Evolutionary conservation across 2,888 invertebrate species (phyloP).

Genomic region (Baccha elongata): DNA sequence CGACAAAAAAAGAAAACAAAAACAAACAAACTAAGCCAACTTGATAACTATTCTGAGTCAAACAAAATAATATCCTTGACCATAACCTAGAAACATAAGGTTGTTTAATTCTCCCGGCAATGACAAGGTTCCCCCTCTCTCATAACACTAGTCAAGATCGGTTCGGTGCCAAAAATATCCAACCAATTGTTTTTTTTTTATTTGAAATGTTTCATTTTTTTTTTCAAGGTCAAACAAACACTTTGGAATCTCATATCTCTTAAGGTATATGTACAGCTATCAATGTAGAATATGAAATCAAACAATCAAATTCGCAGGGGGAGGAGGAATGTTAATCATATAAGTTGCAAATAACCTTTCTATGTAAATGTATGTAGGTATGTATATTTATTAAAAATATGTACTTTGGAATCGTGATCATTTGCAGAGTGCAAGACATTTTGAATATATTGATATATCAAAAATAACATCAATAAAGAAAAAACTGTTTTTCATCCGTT

Average conservation of each 20-base stretch:
- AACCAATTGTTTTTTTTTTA: constrained; percentile 28
- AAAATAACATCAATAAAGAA: too few relatives aligned
- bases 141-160: constrained; percentile 63
- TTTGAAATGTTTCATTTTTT: constrained; percentile 25
- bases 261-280: not conserved
- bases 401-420: too few relatives aligned
- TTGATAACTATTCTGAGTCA: constrained; percentile 16
- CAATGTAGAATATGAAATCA: constrained; percentile 24
- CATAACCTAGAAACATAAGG: constrained; percentile 69
- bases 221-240: constrained; percentile 65
- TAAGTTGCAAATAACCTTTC: too few relatives aligned
- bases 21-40: too few relatives aligned
- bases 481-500: too few relatives aligned
- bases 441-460: too few relatives aligned
- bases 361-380: too few relatives aligned
- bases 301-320: constrained; percentile 14
- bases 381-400: too few relatives aligned
- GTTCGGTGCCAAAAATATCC: constrained; percentile 63
- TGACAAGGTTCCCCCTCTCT: constrained; percentile 14
- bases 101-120: constrained; percentile 13
- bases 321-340: too few relatives aligned
- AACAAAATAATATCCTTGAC: constrained; percentile 61
- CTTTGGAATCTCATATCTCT: constrained; percentile 43
- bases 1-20: too few relatives aligned
- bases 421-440: too few relatives aligned